Base-by-base conservation (phyloP, 2,888 invertebrate genomes). In the Ceriagrion tenellum region DNA sequence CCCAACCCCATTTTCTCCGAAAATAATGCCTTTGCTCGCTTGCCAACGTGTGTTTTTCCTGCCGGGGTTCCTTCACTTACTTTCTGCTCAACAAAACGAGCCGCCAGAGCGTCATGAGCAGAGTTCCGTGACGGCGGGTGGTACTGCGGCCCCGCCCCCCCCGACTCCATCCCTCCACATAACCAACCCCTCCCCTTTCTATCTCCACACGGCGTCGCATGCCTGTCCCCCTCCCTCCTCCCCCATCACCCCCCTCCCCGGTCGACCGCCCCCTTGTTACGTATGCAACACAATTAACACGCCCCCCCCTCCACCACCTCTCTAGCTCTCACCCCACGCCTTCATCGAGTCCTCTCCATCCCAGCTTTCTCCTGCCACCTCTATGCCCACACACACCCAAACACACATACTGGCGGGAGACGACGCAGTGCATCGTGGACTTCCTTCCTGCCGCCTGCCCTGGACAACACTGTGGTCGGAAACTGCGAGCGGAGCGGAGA, bases 221-320 rank as follows among this genome's bases (percentile, higher is more conserved):
- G n/a, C n/a, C n/a, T n/a, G n/a, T n/a, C n/a, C 69, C 69, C 69
- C 69, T n/a, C n/a, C 10, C 69, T 8, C 59, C 12, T 16, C 20
- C 18, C 13, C 59, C 59, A 8, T 23, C 10, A 59, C 59, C 59
- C 20, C 18, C 13, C 59, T 1, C 40, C 91, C 91, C 63, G 40
- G 40, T 59, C 91, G 69, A 40, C 47, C 69, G 16, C 26, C 93
- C n/a, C 74, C 93, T 69, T 93, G 93, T 93, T 93, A 93, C 74
- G 74, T 93, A 93, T 93, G 93, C 93, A 93, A 93, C 93, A 93
- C 93, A 93, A 93, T 93, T 93, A 93, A 93, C 93, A 69, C 74
- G 69, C 47, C 69, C 47, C 69, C 93, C 93, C 74, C 63, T 8
- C 18, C 40, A n/a, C 40, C 10, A 16, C 20, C 23, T 26, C 55